These are phyloP conservation scores for Agapornis roseicollis DNA, from an alignment of 2,113 vertebrate species.

Conservation along the genomic window DNA sequence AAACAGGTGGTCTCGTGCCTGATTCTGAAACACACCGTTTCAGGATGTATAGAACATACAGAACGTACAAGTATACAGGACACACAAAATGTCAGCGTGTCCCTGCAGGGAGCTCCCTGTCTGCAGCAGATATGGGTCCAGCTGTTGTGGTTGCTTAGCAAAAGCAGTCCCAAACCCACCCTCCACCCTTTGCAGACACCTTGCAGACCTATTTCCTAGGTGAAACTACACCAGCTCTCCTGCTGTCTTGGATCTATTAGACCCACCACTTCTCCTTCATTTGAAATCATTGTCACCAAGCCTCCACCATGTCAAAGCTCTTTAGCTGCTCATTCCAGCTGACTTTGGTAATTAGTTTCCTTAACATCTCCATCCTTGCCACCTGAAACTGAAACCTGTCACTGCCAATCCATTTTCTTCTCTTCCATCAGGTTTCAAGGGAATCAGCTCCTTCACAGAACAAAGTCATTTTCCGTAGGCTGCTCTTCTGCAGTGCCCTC, in stretches of 20 bases:
- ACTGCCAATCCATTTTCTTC: neutral
- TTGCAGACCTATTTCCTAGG: neutral
- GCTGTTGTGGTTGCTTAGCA: neutral
- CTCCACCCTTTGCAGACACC: neutral
- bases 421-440: neutral
- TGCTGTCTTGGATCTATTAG: neutral
- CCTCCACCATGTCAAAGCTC: neutral
- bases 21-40: neutral
- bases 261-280: neutral
- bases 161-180: neutral
- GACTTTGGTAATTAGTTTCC: neutral
- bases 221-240: neutral
- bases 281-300: neutral
- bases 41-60: neutral
- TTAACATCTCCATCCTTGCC: neutral
- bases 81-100: neutral
- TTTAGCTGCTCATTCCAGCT: neutral
- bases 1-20: accelerated
- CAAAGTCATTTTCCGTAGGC: neutral
- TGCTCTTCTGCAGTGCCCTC: constrained; percentile 19
- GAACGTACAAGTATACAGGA: neutral
- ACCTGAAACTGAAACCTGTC: neutral
- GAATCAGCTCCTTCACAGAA: neutral
- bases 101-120: neutral
- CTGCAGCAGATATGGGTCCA: neutral